These are phyloP conservation scores for Bubo blakistoni DNA, from an alignment of 2,113 vertebrate genomes.

Conservation along the genomic window DNA sequence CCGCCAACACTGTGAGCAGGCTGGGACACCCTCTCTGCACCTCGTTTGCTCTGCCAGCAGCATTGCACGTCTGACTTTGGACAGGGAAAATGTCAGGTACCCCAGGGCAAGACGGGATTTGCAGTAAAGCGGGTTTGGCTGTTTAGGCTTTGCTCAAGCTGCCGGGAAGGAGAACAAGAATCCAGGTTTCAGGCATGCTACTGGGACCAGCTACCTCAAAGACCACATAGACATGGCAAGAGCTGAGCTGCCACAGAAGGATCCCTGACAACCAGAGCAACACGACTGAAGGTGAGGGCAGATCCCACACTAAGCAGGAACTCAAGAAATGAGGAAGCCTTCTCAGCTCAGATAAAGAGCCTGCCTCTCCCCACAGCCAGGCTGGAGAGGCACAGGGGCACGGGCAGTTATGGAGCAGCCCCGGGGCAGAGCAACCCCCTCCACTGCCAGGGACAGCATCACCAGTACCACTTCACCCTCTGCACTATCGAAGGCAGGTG, in stretches of 20 bases:
- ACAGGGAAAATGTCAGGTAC: neutral
- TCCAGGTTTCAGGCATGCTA: rapidly evolving
- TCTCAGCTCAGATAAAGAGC: neutral
- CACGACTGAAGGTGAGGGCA: rapidly evolving
- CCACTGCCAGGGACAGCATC: neutral
- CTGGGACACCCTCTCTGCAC: neutral
- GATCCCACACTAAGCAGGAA: neutral
- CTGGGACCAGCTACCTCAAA: neutral
- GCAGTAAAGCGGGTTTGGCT: neutral
- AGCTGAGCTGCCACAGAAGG: neutral
- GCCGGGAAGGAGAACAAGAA: neutral
- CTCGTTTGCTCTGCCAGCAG: neutral
- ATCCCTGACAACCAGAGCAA: neutral
- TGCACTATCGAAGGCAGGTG: too few relatives aligned
- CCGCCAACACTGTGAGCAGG: rapidly evolving
- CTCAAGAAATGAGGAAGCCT: neutral
- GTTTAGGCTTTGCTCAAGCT: neutral
- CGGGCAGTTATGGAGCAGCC: neutral
- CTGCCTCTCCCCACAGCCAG: neutral
- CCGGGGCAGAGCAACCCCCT: neutral
- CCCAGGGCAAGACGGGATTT: neutral
- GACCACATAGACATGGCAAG: neutral
- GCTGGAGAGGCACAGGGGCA: neutral
- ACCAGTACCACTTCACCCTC: neutral
- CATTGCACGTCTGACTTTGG: rapidly evolving